A percentile compares a stretch with the other conserved stretches of the same genome.
Evolutionary conservation across 2,888 invertebrate genomes (phyloP).

Genomic region (Tortricodes alternella): DNA sequence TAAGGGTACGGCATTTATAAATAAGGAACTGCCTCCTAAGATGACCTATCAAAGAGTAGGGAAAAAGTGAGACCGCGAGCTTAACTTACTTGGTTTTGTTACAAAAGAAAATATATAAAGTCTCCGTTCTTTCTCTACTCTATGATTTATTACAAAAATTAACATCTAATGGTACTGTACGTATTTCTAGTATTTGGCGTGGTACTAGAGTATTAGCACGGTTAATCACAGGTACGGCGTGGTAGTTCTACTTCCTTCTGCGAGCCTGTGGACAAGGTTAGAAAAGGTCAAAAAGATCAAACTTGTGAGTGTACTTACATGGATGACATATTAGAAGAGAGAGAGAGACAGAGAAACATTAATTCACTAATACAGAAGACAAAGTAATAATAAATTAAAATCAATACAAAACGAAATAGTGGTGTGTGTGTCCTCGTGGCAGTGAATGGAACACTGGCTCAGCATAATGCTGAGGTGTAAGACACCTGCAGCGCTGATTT

Average conservation of each 20-base stretch:
- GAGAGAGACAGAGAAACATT: no score
- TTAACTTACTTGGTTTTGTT: background rate
- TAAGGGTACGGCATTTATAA: constrained; percentile 46
- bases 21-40: constrained; percentile 28
- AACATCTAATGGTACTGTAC: constrained; percentile 12
- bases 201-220: constrained; percentile 31
- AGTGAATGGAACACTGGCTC: no score
- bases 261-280: constrained; percentile 51
- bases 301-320: background rate
- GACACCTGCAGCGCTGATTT: no score
- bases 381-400: no score
- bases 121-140: constrained; percentile 26
- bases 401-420: no score
- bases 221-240: constrained; percentile 43
- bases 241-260: constrained; percentile 60
- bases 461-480: no score
- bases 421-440: no score
- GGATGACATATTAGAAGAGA: no score
- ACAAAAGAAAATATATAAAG: background rate
- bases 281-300: background rate
- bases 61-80: constrained; percentile 13
- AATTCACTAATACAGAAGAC: no score
- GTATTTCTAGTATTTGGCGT: constrained; percentile 35
- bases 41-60: constrained; percentile 19
- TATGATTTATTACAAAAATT: constrained; percentile 14